These are phyloP conservation scores for Arge pagana DNA, from an alignment of 2,888 invertebrate genomes.

Conservation along the genomic window DNA sequence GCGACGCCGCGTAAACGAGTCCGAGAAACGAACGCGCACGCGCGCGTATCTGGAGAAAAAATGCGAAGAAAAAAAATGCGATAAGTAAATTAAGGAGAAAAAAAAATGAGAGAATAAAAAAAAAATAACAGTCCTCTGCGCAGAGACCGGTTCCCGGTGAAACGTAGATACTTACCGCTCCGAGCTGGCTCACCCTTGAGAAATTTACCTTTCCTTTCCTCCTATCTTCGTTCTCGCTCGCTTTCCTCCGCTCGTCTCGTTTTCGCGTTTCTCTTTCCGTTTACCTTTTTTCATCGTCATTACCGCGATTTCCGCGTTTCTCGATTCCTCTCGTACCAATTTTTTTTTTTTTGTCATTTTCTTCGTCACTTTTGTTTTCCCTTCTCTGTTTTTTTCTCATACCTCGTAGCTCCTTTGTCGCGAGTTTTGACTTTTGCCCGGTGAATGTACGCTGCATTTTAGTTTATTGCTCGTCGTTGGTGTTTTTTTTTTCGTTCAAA, in stretches of 20 bases:
- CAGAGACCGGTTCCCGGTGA: slow-evolving; percentile 2
- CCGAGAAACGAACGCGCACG: too few species aligned
- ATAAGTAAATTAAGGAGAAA: too few species aligned
- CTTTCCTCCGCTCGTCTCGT: slow-evolving; percentile 5
- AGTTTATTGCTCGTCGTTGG: neutral
- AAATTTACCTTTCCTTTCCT: too few species aligned
- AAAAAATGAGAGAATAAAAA: too few species aligned
- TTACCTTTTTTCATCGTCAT: slow-evolving; percentile 14
- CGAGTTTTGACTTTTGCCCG: too few species aligned
- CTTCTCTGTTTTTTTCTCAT: neutral
- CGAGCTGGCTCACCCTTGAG: too few species aligned
- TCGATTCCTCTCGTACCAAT: neutral
- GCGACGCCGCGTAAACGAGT: too few species aligned
- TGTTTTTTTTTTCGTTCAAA: slow-evolving; percentile 1
- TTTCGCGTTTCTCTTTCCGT: slow-evolving; percentile 14
- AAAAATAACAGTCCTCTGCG: too few species aligned
- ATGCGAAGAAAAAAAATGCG: too few species aligned
- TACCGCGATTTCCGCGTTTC: neutral
- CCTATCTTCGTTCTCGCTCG: neutral
- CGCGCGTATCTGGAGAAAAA: neutral
- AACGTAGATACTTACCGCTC: neutral
- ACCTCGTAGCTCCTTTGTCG: too few species aligned
- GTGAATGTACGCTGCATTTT: too few species aligned
- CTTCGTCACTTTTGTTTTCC: neutral
- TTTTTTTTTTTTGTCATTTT: slow-evolving; percentile 2